phyloP scores from a whole-genome alignment of 2,888 invertebrate genomes.

The Ormyrus thymus region DNA sequence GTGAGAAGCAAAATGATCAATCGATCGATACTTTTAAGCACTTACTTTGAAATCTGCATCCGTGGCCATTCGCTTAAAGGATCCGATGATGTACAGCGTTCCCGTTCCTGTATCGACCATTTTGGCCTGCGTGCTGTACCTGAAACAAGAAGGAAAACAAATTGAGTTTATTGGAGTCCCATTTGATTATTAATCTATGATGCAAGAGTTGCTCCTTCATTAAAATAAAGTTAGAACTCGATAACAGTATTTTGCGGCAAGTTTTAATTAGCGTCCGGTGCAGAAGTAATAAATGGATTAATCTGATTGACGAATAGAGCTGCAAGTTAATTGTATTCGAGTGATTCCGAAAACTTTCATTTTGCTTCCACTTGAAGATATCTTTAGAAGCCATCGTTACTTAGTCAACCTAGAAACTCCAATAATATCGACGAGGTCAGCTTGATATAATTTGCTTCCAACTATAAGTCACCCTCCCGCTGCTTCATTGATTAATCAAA shows the following conservation, averaged over 20 bases:
- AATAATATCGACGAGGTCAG: neutral
- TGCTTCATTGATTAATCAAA: too few relatives aligned
- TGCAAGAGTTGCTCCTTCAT: neutral
- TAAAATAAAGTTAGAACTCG: neutral
- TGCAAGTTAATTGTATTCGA: neutral
- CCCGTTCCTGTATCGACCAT: conserved; percentile 88
- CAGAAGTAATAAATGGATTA: neutral
- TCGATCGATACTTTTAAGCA: neutral
- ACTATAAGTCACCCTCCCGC: too few relatives aligned
- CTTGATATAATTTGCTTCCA: neutral
- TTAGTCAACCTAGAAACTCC: neutral
- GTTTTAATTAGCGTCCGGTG: neutral
- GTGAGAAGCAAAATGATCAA: too few relatives aligned
- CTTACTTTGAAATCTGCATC: conserved; percentile 86
- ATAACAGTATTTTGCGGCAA: neutral
- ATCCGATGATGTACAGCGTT: conserved; percentile 87
- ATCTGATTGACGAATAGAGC: neutral
- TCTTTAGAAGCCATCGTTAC: neutral
- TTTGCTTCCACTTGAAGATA: neutral
- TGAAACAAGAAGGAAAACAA: conserved; percentile 67
- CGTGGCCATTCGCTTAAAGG: conserved; percentile 82
- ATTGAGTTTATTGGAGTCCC: conserved; percentile 37
- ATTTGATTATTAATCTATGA: neutral
- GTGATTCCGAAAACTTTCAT: neutral
- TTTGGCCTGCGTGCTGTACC: conserved; percentile 85